Base-by-base conservation (phyloP, 2,888 invertebrate genomes). In the Drosophila borborema region DNA sequence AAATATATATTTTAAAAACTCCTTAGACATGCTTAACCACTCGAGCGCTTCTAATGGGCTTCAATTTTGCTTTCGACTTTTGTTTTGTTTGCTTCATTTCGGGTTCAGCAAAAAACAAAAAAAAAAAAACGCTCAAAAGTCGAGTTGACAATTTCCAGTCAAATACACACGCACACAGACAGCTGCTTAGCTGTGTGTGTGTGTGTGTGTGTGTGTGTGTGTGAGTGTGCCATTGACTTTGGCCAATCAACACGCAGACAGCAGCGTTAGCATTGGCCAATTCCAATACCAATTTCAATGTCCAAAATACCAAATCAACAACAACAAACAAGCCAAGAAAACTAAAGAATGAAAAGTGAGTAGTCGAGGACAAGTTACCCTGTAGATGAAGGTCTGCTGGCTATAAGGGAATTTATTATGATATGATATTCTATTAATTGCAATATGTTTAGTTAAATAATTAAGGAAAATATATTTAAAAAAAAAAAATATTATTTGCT, bases 31-130 rank as follows among this genome's bases (percentile, higher is more conserved):
- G 60, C 75, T 70, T 80, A 74, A 65, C 84, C 86, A 89, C 86
- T 81, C 84, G 67, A 89, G 81, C 86, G 84, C 72, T 77, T 67
- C 81, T 86, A 85, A 85, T 83, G 86, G 86, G 71, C 75, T 70
- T 72, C 54, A 70, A 72, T 67, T 79, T 75, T 48, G 65, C 36
- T 54, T 72, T 74, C 28, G 59, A 66, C 64, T 68, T 78, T 74
- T 61, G 58, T 55, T 75, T 71, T 74, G 63, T 74, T 77, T 74
- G 56, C 51, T 20, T 56, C 28, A 6, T 6, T 61, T 61, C 28
- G 18, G 48, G 31, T 40, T 31, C 45, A 58, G 12, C 49, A 49
- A 0, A 10, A 31, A 18, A 6, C 20, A 51, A 75, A 65, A 9
- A 12, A 41, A 7, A n/a, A 77, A 65, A 8, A 12, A 41, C 2